Evolutionary conservation across 2,888 invertebrate genomes (phyloP).

Genomic region (Copidosoma aretas): DNA sequence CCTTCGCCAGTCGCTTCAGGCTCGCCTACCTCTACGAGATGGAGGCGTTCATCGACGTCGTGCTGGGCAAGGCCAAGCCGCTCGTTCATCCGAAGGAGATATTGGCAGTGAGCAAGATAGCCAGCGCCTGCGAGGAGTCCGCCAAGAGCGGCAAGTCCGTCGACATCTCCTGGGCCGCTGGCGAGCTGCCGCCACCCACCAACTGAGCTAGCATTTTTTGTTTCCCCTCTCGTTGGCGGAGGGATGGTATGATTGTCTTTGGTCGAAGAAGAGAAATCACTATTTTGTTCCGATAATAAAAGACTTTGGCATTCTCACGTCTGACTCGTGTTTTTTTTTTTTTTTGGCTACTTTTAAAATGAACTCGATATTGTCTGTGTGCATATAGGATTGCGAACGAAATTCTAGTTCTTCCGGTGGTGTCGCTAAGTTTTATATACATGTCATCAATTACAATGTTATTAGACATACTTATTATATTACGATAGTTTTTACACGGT

Average conservation of each 20-base stretch:
- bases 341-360: too few relatives aligned
- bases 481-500: too few relatives aligned
- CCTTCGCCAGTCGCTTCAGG: constrained; percentile 69
- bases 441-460: too few relatives aligned
- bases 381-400: too few relatives aligned
- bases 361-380: too few relatives aligned
- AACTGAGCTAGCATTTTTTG: neutral
- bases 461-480: too few relatives aligned
- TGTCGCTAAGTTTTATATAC: too few relatives aligned
- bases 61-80: constrained; percentile 63
- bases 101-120: constrained; percentile 68
- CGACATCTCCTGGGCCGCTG: constrained; percentile 65
- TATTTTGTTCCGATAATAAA: neutral
- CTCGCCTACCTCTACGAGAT: constrained; percentile 66
- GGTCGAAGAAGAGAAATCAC: too few relatives aligned
- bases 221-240: too few relatives aligned
- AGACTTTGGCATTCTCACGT: neutral
- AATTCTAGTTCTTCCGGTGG: too few relatives aligned
- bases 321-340: too few relatives aligned
- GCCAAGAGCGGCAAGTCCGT: constrained; percentile 65
- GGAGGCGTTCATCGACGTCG: constrained; percentile 69
- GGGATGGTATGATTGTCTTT: too few relatives aligned
- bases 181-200: constrained; percentile 57
- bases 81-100: constrained; percentile 65
- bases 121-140: constrained; percentile 67